Conservation (phyloP, 2,888 invertebrate genomes). For the Archips crataeganus region DNA sequence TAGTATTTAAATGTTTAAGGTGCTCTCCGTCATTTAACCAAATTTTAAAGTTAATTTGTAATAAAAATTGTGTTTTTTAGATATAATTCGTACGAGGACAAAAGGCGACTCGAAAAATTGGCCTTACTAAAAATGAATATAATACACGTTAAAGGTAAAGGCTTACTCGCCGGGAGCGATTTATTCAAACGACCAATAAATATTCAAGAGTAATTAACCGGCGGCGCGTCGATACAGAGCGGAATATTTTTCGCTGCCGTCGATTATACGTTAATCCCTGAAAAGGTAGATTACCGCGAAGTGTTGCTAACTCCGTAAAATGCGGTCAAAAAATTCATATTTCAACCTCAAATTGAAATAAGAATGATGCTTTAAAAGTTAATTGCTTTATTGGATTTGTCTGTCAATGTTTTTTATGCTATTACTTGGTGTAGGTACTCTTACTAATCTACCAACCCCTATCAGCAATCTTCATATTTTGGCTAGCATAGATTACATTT, state of each 20-base stretch:
- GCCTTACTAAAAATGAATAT: constrained; percentile 69
- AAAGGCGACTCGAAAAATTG: constrained; percentile 59
- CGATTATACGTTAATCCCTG: constrained; percentile 75
- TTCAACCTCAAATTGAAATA: constrained; percentile 56
- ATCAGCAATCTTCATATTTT: too few species aligned
- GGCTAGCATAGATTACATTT: too few species aligned
- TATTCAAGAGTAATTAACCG: constrained; percentile 84
- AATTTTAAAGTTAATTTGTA: not conserved
- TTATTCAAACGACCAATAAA: constrained; percentile 85
- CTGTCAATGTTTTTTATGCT: not conserved
- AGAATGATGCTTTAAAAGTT: constrained; percentile 52
- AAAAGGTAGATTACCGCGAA: constrained; percentile 74
- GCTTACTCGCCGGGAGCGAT: constrained; percentile 76
- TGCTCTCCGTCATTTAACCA: not conserved
- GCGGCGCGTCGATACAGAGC: constrained; percentile 69
- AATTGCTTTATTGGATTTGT: constrained; percentile 46
- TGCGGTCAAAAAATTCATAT: constrained; percentile 61
- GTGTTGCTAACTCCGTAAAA: constrained; percentile 69
- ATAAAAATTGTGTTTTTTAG: not conserved
- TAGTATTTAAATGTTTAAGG: not conserved
- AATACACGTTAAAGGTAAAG: constrained; percentile 77
- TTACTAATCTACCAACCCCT: too few species aligned
- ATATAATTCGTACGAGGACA: constrained; percentile 28
- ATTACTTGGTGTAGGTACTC: not conserved
- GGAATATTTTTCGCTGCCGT: constrained; percentile 76